Percentiles rank a stretch among this genome's conserved stretches.
phyloP scores from a whole-genome alignment of 2,888 invertebrate species.

The Automeris io region DNA sequence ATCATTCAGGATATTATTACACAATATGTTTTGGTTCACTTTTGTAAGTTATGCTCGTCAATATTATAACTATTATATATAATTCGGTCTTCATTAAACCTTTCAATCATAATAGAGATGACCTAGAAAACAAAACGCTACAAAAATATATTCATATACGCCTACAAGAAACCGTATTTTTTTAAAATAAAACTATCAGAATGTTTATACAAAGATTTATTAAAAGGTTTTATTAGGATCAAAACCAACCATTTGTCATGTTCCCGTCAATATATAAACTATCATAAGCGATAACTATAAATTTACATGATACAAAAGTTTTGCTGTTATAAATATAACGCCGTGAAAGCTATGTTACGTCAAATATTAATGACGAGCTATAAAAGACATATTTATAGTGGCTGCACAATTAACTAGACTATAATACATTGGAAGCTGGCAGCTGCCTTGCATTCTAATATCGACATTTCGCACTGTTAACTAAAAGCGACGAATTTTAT shows the following conservation, averaged over 20 bases:
- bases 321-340: conserved; percentile 2
- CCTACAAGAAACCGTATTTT: too few species aligned
- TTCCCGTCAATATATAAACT: not conserved
- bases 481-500: conserved; percentile 9
- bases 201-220: too few species aligned
- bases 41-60: too few species aligned
- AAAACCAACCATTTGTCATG: not conserved
- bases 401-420: conserved; percentile 15
- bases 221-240: too few species aligned
- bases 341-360: conserved; percentile 1
- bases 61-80: too few species aligned
- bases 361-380: conserved; percentile 7
- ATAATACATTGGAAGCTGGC: conserved; percentile 13
- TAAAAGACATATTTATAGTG: conserved; percentile 9
- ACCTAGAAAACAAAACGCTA: too few species aligned
- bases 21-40: too few species aligned
- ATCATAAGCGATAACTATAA: not conserved
- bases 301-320: conserved; percentile 7
- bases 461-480: not conserved
- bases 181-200: too few species aligned
- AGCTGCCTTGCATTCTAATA: conserved; percentile 10
- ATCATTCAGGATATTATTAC: too few species aligned
- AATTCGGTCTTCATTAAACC: too few species aligned
- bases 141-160: too few species aligned
- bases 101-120: too few species aligned